Evolutionary conservation across 2,113 vertebrate species (phyloP), one percentile per base, ranked within the genome.

Genomic region (Corapipo altera): DNA sequence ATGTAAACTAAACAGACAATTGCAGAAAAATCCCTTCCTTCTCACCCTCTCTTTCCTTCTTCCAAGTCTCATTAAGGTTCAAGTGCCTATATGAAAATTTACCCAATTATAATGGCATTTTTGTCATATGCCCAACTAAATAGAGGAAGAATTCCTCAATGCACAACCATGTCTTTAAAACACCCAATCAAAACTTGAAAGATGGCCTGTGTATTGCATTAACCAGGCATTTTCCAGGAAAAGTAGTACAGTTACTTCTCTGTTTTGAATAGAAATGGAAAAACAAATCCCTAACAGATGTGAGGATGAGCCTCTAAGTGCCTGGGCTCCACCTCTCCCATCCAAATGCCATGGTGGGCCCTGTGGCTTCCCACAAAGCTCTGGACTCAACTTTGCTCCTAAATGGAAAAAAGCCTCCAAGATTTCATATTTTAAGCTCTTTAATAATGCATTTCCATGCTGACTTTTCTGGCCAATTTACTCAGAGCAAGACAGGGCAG

Each of bases 401-500:
- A 33, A 87, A 59, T 35, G 18, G 51, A 70, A 80, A 84, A 84
- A 89, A 19, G 15, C 20, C 41, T 62, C 61, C 17, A 46, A 61
- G 51, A 64, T 4, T 84, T 51, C 12, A 11, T 43, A 51, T 66
- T 85, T 48, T 30, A 13, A 84, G 69, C 16, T 22, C 74, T 85
- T 95, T 46, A 80, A 89, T 62, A 89, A 75, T 67, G 64, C 19
- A 87, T 62, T 87, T 91, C 67, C 74, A 64, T 69, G 61, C 35
- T 64, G 70, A 16, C 18, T 74, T 55, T 57, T 61, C 70, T 58
- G 28, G 62, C 8, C 44, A 79, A 20, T 74, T 88, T 78, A 54
- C 67, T 79, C 12, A 6, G 23, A 58, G 46, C 4, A 15, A 57
- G 64, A 30, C 66, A 69, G 51, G 32, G 33, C 41, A 89, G n/a